Evolutionary conservation across 92 coral and sea anemone species (phyloP).

Genomic region (Isaurus tuberculatus): DNA sequence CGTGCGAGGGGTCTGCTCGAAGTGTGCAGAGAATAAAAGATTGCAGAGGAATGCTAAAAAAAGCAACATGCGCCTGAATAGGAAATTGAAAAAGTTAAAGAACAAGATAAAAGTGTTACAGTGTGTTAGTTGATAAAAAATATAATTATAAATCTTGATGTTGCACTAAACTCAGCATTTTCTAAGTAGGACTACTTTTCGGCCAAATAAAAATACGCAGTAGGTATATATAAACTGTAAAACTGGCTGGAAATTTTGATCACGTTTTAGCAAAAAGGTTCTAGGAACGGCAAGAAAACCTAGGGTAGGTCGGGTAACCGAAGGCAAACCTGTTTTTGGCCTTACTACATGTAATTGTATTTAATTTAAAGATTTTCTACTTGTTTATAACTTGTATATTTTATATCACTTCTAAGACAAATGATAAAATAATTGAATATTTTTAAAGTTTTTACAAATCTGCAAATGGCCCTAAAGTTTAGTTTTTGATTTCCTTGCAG

Average conservation of each 20-base stretch:
- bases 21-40: conserved; percentile 10
- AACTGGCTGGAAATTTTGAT: neutral
- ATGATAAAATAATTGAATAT: too few relatives aligned
- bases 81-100: neutral
- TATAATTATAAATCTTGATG: neutral
- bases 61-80: neutral
- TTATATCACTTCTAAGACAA: neutral
- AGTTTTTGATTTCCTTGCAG: too few relatives aligned
- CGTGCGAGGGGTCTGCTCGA: neutral
- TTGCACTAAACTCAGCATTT: neutral
- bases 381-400: neutral
- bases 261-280: too few relatives aligned
- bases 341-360: neutral
- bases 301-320: neutral
- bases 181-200: neutral
- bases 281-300: neutral
- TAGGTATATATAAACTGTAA: too few relatives aligned
- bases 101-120: neutral
- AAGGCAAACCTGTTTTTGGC: neutral
- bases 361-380: neutral
- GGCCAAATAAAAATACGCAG: neutral
- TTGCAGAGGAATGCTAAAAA: neutral
- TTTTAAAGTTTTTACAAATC: too few relatives aligned
- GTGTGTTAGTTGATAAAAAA: neutral
- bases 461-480: too few relatives aligned